Evolutionary conservation across 2,888 invertebrate genomes (phyloP).

Genomic region (Belgica antarctica): DNA sequence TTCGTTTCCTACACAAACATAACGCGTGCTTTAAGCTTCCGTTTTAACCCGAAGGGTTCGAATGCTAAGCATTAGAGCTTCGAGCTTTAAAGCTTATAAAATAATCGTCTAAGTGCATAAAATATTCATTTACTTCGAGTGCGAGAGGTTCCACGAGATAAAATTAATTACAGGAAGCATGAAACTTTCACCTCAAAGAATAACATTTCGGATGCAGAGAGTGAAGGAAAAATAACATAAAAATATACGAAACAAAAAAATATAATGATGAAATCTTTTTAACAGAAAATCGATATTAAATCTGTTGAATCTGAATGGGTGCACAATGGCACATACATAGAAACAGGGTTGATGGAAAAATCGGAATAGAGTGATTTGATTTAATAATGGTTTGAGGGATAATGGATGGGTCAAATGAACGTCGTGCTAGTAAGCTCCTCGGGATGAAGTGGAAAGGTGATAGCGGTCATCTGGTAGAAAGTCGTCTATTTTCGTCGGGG

Average conservation of each 20-base stretch:
- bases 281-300: slow-evolving; percentile 42
- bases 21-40: too few species aligned
- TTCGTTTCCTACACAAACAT: too few species aligned
- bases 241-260: neutral
- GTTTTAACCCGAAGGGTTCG: too few species aligned
- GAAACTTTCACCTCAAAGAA: neutral
- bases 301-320: slow-evolving; percentile 41
- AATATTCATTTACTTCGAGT: too few species aligned
- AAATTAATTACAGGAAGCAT: slow-evolving; percentile 4
- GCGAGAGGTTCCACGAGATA: too few species aligned
- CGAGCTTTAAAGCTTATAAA: too few species aligned
- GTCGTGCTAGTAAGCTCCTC: too few species aligned
- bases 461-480: too few species aligned
- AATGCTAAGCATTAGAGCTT: too few species aligned
- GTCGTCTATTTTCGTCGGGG: too few species aligned
- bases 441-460: too few species aligned
- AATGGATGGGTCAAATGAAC: neutral
- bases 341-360: neutral
- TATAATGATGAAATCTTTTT: slow-evolving; percentile 29
- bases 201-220: neutral
- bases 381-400: neutral
- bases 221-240: neutral
- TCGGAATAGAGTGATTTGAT: neutral
- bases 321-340: neutral
- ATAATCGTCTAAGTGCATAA: too few species aligned